These are phyloP conservation scores for Tachysurus fulvidraco DNA, from an alignment of 2,113 vertebrate species.

Conservation along the genomic window DNA sequence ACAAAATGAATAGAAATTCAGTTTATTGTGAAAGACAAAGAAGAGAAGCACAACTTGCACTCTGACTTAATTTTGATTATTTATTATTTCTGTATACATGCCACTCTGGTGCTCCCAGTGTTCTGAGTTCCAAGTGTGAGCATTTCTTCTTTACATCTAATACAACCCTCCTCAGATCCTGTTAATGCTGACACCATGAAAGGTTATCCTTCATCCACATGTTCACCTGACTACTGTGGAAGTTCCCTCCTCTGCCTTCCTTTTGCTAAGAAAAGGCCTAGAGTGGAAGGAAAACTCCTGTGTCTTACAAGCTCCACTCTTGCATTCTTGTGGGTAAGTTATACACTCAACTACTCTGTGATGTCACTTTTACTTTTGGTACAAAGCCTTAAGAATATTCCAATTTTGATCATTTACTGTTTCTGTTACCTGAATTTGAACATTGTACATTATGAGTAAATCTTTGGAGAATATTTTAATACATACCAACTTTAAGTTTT, in stretches of 20 bases:
- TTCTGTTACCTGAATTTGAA: background rate
- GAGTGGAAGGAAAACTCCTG: slow-evolving; percentile 35
- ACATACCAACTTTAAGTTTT: background rate
- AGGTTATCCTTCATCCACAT: background rate
- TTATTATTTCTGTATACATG: too few species aligned
- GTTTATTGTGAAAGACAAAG: background rate
- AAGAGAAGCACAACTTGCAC: background rate
- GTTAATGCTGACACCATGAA: slow-evolving; percentile 56
- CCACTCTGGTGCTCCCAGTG: too few species aligned
- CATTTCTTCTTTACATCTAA: too few species aligned
- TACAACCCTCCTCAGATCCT: slow-evolving; percentile 3
- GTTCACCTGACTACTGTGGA: slow-evolving; percentile 19
- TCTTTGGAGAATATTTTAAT: background rate
- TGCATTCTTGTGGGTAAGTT: slow-evolving; percentile 57
- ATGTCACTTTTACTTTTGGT: too few species aligned
- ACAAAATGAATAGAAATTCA: background rate
- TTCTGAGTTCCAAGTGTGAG: too few species aligned
- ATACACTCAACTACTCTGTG: slow-evolving; percentile 51
- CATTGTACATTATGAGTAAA: background rate
- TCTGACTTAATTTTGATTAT: too few species aligned
- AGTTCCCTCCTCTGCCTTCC: slow-evolving; percentile 4
- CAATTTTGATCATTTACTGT: background rate
- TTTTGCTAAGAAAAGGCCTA: background rate
- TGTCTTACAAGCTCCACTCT: slow-evolving; percentile 23
- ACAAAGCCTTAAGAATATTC: too few species aligned